Conservation (phyloP, 2,113 vertebrate species). For the Solea senegalensis region DNA sequence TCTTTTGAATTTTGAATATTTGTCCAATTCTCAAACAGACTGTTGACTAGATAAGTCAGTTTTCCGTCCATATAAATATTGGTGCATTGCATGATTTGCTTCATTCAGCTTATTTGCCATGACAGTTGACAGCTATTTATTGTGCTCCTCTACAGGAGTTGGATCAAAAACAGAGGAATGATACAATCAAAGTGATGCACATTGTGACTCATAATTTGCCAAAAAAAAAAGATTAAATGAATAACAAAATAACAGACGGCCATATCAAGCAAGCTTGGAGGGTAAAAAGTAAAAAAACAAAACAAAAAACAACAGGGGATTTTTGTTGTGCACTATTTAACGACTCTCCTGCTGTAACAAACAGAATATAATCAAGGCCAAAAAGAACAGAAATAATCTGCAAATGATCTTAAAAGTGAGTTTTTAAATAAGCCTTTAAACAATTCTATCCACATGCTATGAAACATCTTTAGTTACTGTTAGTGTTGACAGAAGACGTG, state of each 20-base stretch:
- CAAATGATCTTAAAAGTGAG: neutral
- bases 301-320: neutral
- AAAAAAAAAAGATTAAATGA: slow-evolving; percentile 14
- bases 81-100: neutral
- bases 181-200: neutral
- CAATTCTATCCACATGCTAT: neutral
- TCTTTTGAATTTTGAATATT: no score
- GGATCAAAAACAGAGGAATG: slow-evolving; percentile 7
- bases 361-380: neutral
- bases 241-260: neutral
- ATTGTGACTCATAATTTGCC: slow-evolving; percentile 32
- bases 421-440: neutral
- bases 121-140: slow-evolving; percentile 4
- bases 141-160: neutral
- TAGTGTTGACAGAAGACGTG: neutral
- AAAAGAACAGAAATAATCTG: neutral
- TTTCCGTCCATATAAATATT: slow-evolving; percentile 10
- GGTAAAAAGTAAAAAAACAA: slow-evolving; percentile 4
- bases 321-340: neutral
- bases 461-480: neutral
- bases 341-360: neutral
- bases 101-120: neutral
- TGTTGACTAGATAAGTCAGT: neutral
- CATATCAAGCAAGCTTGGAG: neutral
- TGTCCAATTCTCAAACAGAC: neutral